phyloP scores from a whole-genome alignment of 2,797 vertebrate genomes.

The Luscinia megarhynchos region DNA sequence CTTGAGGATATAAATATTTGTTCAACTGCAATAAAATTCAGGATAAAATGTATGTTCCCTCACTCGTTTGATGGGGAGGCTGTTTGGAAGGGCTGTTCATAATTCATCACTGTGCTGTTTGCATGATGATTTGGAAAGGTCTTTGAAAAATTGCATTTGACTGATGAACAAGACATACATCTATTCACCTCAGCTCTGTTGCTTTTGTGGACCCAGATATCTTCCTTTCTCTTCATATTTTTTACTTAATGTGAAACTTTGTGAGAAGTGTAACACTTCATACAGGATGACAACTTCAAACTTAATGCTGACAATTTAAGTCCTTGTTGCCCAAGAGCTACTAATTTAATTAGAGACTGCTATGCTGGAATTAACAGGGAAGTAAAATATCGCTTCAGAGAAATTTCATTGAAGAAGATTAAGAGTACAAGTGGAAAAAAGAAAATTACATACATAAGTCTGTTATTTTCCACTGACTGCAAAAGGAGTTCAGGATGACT shows the following conservation, averaged over 20 bases:
- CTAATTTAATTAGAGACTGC: constrained; percentile 48
- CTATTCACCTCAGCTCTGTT: neutral
- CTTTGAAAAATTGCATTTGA: neutral
- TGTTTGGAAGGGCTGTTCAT: neutral
- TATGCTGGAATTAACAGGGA: constrained; percentile 17
- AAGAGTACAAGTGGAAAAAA: neutral
- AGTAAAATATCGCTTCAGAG: constrained; percentile 30
- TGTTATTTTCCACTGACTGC: neutral
- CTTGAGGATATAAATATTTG: neutral
- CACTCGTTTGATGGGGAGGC: accelerated
- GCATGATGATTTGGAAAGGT: neutral
- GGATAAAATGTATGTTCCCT: neutral
- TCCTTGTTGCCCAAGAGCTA: constrained; percentile 35
- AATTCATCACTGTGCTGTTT: neutral
- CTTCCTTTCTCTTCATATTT: neutral
- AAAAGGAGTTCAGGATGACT: neutral
- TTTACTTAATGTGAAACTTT: neutral
- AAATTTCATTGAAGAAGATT: constrained; percentile 14
- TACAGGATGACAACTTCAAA: neutral
- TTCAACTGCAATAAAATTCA: neutral
- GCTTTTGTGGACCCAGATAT: neutral
- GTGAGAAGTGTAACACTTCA: neutral
- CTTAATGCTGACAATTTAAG: constrained; percentile 6
- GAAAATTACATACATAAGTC: neutral
- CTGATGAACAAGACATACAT: neutral